Evolutionary conservation across 2,113 vertebrate species (phyloP).

Genomic region (Aegotheles bennettii): DNA sequence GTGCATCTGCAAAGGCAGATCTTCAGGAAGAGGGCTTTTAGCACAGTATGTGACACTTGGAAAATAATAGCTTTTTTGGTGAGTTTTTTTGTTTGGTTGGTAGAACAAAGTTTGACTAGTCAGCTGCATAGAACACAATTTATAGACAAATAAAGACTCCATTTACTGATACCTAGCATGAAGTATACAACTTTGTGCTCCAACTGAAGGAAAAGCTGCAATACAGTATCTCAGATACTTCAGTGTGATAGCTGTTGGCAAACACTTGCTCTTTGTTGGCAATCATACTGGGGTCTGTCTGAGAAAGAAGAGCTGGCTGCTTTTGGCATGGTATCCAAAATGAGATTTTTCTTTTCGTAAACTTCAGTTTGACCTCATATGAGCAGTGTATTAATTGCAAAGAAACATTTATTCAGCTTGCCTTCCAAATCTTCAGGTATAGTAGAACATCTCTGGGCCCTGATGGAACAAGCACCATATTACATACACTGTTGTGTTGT

Average conservation of each 20-base stretch:
- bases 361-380: background rate
- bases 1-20: background rate
- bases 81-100: background rate
- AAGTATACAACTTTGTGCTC: background rate
- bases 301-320: background rate
- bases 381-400: background rate
- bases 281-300: background rate
- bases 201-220: background rate
- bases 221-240: background rate
- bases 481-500: background rate
- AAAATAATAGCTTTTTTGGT: background rate
- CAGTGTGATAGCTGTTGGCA: background rate
- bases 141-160: background rate
- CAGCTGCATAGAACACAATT: background rate
- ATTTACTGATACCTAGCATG: background rate
- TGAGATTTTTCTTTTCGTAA: background rate
- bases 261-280: background rate
- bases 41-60: background rate
- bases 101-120: background rate
- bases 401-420: background rate
- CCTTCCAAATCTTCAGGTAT: background rate
- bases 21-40: background rate
- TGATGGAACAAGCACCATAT: background rate
- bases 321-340: background rate
- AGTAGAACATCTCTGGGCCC: background rate